Conservation (phyloP, 1,140 invertebrate species). For the Sipha flava region DNA sequence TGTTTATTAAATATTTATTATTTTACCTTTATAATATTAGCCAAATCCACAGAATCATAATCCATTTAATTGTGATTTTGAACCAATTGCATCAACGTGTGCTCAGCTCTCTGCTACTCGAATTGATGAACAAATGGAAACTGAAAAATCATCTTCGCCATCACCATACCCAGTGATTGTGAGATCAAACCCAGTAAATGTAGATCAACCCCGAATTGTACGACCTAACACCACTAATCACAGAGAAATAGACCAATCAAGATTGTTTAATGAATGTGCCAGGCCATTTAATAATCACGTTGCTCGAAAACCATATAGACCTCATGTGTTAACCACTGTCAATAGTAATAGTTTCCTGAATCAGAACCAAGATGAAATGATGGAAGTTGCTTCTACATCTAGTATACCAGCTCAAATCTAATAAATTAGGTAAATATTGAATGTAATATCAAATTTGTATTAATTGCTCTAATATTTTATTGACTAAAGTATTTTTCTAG, state of each 20-base stretch:
- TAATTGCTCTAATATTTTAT: not conserved
- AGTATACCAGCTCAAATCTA: slow-evolving; percentile 30
- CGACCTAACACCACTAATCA: not conserved
- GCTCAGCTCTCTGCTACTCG: not conserved
- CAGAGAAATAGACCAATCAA: slow-evolving; percentile 14
- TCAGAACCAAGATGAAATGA: slow-evolving; percentile 28
- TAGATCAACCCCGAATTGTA: slow-evolving; percentile 20
- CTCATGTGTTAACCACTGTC: slow-evolving; percentile 23
- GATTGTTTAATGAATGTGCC: slow-evolving; percentile 13
- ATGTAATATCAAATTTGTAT: not conserved
- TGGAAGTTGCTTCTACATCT: slow-evolving; percentile 27
- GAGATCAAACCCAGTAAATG: not conserved
- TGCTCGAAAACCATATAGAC: slow-evolving; percentile 19
- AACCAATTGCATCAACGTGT: slow-evolving; percentile 21
- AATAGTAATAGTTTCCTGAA: slow-evolving; percentile 18
- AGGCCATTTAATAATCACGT: not conserved
- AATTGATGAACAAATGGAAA: slow-evolving; percentile 30
- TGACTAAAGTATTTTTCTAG: not conserved
- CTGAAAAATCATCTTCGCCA: slow-evolving; percentile 10
- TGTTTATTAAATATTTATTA: not conserved
- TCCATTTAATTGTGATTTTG: slow-evolving; percentile 21
- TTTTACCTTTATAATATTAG: not conserved
- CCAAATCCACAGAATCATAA: not conserved
- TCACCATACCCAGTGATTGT: not conserved
- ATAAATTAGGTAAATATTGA: not conserved